A percentile compares a stretch with the other conserved stretches of the same genome.
phyloP scores from a whole-genome alignment of 1,140 invertebrate species.

The Drosophila miranda region DNA sequence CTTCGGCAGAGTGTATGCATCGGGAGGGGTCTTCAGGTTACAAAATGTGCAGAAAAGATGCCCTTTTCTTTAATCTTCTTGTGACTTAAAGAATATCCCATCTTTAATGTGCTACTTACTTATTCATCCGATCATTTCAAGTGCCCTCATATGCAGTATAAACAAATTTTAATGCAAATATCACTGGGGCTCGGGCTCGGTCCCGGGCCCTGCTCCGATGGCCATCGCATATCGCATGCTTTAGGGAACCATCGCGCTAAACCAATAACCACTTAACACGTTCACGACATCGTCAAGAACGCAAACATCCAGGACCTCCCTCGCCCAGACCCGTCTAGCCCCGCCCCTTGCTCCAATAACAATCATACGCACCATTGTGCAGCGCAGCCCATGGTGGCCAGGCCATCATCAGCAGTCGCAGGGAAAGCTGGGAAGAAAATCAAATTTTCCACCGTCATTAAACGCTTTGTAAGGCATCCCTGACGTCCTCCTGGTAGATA shows the following conservation, averaged over 20 bases:
- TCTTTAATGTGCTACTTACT: no score
- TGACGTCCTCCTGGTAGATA: constrained; percentile 4
- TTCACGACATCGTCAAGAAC: constrained; percentile 48
- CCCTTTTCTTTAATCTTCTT: no score
- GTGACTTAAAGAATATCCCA: no score
- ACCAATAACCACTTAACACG: constrained; percentile 65
- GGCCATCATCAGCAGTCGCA: not conserved
- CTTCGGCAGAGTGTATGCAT: no score
- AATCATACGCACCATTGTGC: constrained; percentile 68
- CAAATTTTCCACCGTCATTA: constrained; percentile 67
- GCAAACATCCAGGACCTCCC: constrained; percentile 33
- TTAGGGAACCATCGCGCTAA: constrained; percentile 29
- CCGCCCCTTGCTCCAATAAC: constrained; percentile 44
- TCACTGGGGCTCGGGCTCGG: constrained; percentile 33
- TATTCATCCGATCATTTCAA: not conserved
- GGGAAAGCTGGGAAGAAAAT: constrained; percentile 28
- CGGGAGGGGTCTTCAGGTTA: no score
- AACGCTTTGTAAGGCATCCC: constrained; percentile 48
- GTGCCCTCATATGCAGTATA: constrained; percentile 19
- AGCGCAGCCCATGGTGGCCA: constrained; percentile 2
- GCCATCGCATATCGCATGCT: not conserved
- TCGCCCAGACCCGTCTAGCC: not conserved
- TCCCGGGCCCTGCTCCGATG: constrained; percentile 3
- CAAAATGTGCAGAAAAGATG: no score
- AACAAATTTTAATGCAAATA: constrained; percentile 57